These are phyloP conservation scores for Bhutanitis thaidina DNA, from an alignment of 2,888 invertebrate species.

Conservation along the genomic window DNA sequence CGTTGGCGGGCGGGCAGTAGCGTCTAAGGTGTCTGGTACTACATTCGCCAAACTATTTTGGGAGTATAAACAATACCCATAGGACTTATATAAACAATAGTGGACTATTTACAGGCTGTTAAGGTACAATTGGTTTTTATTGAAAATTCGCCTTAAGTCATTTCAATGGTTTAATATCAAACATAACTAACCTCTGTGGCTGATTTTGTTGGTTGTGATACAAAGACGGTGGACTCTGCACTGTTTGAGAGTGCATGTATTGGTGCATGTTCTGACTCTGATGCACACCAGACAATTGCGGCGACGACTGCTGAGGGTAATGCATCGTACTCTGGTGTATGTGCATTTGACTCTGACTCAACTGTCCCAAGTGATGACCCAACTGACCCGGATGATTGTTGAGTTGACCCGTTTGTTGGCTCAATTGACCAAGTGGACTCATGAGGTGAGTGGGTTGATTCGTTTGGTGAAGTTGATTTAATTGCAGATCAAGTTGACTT, in stretches of 20 bases:
- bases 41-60: no score
- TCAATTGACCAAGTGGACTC: conserved; percentile 8
- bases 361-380: conserved; percentile 17
- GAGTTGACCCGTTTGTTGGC: conserved; percentile 17
- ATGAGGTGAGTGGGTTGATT: conserved; percentile 12
- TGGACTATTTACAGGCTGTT: no score
- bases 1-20: no score
- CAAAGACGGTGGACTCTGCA: conserved; percentile 24
- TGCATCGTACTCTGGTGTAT: conserved; percentile 25
- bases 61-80: no score
- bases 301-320: conserved; percentile 47
- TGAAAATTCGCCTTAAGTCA: no score
- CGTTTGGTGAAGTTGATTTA: conserved; percentile 15
- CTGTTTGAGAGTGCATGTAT: conserved; percentile 23
- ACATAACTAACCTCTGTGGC: conserved; percentile 44
- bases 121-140: no score
- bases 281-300: conserved; percentile 36
- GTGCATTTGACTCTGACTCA: conserved; percentile 22
- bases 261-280: conserved; percentile 33
- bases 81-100: no score
- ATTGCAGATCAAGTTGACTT: conserved; percentile 15
- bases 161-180: no score
- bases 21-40: no score
- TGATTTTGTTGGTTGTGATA: conserved; percentile 47
- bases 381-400: not conserved